These are phyloP conservation scores for Eilema caniola DNA, from an alignment of 2,888 invertebrate genomes.

Conservation along the genomic window DNA sequence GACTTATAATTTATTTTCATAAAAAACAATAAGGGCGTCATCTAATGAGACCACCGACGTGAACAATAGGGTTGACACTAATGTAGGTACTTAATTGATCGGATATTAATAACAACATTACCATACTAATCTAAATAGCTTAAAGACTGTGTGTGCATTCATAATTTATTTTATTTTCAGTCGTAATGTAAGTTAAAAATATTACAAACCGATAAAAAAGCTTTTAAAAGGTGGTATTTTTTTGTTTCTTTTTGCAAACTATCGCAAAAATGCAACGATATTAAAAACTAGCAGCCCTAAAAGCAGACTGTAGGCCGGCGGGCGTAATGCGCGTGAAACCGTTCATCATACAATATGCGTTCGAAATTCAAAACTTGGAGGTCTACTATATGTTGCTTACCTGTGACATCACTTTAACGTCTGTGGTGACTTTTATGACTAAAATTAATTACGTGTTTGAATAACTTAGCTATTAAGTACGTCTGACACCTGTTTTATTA, in stretches of 20 bases:
- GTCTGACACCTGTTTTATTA: conserved; percentile 12
- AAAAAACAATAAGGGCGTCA: conserved; percentile 65
- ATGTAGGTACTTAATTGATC: not conserved
- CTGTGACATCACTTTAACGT: conserved; percentile 33
- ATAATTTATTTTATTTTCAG: not conserved
- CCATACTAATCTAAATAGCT: not conserved
- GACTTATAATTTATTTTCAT: conserved; percentile 67
- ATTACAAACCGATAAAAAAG: not conserved
- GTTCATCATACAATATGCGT: conserved; percentile 65
- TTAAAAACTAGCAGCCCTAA: conserved; percentile 56
- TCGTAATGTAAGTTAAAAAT: not conserved
- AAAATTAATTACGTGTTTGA: conserved; percentile 32
- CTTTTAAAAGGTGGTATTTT: not conserved
- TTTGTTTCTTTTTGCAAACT: conserved; percentile 7
- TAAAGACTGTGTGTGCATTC: not conserved
- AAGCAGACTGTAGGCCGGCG: conserved; percentile 47
- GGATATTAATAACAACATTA: not conserved
- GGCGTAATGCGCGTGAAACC: conserved; percentile 72
- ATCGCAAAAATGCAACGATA: conserved; percentile 14
- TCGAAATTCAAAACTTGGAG: conserved; percentile 60
- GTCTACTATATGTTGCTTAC: conserved; percentile 34
- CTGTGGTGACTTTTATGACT: conserved; percentile 28
- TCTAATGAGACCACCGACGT: conserved; percentile 79
- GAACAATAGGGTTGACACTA: conserved; percentile 53
- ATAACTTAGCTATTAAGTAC: conserved; percentile 25